Evolutionary conservation across 2,888 invertebrate genomes (phyloP).

Genomic region (Elysia crispata): DNA sequence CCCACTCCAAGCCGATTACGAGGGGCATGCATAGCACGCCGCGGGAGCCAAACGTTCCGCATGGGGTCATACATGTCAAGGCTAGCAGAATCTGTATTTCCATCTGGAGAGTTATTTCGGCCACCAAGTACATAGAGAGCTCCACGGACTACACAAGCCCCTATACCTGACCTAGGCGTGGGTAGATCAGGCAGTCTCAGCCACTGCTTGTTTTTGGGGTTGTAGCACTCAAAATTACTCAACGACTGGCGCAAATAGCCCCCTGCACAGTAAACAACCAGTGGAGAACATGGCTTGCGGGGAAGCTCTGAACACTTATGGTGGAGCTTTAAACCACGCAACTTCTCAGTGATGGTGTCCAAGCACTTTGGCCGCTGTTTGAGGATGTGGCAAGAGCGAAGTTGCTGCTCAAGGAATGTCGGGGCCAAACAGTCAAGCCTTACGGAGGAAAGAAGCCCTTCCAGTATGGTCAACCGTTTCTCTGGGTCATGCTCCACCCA

Average conservation of each 20-base stretch:
- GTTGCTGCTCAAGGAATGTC: slow-evolving; percentile 92
- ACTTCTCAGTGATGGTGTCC: slow-evolving; percentile 92
- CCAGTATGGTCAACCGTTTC: slow-evolving; percentile 89
- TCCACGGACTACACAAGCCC: slow-evolving; percentile 79
- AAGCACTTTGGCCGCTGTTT: slow-evolving; percentile 92
- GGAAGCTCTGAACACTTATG: slow-evolving; percentile 87
- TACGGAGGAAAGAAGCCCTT: slow-evolving; percentile 90
- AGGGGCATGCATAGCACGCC: slow-evolving; percentile 88
- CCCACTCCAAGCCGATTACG: slow-evolving; percentile 94
- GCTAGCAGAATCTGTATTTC: slow-evolving; percentile 81
- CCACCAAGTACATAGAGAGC: slow-evolving; percentile 95
- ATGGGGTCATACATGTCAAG: slow-evolving; percentile 92
- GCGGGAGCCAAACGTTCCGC: slow-evolving; percentile 90
- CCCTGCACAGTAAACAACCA: slow-evolving; percentile 93
- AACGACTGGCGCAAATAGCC: slow-evolving; percentile 92
- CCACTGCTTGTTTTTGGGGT: slow-evolving; percentile 92
- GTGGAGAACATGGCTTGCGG: slow-evolving; percentile 87
- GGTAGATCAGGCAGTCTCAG: slow-evolving; percentile 88
- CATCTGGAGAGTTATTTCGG: slow-evolving; percentile 88
- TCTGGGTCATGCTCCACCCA: slow-evolving; percentile 92
- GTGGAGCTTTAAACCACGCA: slow-evolving; percentile 91
- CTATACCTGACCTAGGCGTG: slow-evolving; percentile 88
- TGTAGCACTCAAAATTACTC: slow-evolving; percentile 91
- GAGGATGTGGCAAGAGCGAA: slow-evolving; percentile 91
- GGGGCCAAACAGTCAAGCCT: slow-evolving; percentile 95